These are phyloP conservation scores for Lordiphosa andalusiaca DNA, from an alignment of 2,888 invertebrate genomes.

Conservation along the genomic window DNA sequence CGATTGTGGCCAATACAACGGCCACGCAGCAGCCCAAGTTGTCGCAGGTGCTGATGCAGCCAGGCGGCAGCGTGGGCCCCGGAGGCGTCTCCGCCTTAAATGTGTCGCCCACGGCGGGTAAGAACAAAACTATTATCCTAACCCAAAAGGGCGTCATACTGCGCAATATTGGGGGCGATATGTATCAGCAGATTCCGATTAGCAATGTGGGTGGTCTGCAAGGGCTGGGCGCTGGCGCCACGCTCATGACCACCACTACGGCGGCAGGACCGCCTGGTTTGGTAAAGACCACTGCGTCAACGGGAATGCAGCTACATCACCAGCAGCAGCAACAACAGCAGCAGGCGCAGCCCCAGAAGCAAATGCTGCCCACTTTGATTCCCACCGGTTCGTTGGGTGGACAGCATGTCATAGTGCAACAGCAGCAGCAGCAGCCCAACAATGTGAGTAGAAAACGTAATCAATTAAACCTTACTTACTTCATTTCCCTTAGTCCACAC, in stretches of 20 bases:
- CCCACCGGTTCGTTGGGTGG: slow-evolving; percentile 77
- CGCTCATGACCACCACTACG: slow-evolving; percentile 75
- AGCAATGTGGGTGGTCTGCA: slow-evolving; percentile 78
- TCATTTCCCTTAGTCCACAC: slow-evolving; percentile 66
- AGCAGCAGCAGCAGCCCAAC: slow-evolving; percentile 68
- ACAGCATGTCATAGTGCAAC: slow-evolving; percentile 77
- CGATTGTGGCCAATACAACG: slow-evolving; percentile 79
- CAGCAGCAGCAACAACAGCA: slow-evolving; percentile 71
- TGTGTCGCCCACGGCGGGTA: slow-evolving; percentile 64
- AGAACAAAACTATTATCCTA: slow-evolving; percentile 80
- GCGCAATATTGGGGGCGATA: slow-evolving; percentile 79
- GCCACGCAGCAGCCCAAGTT: slow-evolving; percentile 79
- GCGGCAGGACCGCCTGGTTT: slow-evolving; percentile 78
- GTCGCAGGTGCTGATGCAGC: slow-evolving; percentile 79
- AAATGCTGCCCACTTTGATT: slow-evolving; percentile 79
- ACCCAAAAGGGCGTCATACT: slow-evolving; percentile 80
- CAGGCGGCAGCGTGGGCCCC: slow-evolving; percentile 52
- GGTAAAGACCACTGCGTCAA: slow-evolving; percentile 76
- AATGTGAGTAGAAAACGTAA: slow-evolving; percentile 77
- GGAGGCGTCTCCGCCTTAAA: slow-evolving; percentile 54
- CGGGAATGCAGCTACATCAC: slow-evolving; percentile 67
- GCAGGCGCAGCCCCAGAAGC: slow-evolving; percentile 65
- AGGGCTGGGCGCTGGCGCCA: slow-evolving; percentile 69
- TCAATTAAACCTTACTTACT: not conserved
- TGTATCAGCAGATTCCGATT: slow-evolving; percentile 80